Evolutionary conservation across 2,113 vertebrate genomes (phyloP).

Genomic region (Phocoena phocoena): DNA sequence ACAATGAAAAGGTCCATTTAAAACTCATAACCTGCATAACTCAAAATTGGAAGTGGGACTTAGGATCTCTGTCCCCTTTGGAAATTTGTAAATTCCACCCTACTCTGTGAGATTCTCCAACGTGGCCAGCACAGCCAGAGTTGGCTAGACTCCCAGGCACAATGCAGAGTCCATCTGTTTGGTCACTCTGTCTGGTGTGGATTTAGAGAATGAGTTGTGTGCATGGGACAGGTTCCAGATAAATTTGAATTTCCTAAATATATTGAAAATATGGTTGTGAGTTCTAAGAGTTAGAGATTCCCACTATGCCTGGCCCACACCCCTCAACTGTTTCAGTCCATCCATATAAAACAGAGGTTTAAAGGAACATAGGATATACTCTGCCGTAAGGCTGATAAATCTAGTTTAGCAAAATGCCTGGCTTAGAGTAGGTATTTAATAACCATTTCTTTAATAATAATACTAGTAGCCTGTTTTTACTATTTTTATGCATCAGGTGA

Average conservation of each 20-base stretch:
- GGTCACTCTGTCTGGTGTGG: background rate
- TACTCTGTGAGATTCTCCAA: background rate
- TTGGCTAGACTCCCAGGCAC: constrained; percentile 46
- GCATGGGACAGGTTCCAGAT: background rate
- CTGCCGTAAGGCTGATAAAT: background rate
- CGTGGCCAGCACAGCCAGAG: background rate
- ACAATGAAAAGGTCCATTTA: constrained; percentile 59
- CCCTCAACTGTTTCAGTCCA: background rate
- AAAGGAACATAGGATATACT: background rate
- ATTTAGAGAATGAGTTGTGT: background rate
- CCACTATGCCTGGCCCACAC: background rate
- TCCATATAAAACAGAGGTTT: background rate
- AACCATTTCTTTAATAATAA: background rate
- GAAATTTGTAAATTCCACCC: background rate
- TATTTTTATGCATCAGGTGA: background rate
- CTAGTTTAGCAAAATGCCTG: background rate
- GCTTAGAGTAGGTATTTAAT: background rate
- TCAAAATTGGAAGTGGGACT: background rate
- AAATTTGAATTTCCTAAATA: constrained; percentile 32
- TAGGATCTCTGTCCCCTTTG: background rate
- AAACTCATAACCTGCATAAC: constrained; percentile 46
- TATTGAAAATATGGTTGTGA: background rate
- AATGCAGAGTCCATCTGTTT: constrained; percentile 64
- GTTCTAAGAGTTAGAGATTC: background rate
- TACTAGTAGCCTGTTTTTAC: background rate